These are phyloP conservation scores for Otus sunia DNA, from an alignment of 2,113 vertebrate genomes.

Conservation along the genomic window DNA sequence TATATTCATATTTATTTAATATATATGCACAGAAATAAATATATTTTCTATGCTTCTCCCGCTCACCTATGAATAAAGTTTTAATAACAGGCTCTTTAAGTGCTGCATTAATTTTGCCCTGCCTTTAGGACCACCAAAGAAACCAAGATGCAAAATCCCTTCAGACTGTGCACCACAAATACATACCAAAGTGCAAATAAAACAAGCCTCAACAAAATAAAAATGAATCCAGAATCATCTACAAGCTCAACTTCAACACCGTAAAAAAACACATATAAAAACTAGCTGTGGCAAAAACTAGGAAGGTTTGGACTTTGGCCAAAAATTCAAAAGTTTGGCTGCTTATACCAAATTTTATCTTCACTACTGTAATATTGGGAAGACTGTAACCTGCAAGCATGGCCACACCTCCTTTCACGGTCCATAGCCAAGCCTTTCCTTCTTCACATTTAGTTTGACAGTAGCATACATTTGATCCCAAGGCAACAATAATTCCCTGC, in stretches of 20 bases:
- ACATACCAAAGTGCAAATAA: not conserved
- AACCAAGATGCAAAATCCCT: conserved; percentile 34
- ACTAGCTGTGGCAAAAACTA: not conserved
- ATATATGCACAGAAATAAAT: conserved; percentile 2
- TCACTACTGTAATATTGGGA: not conserved
- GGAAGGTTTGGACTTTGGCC: not conserved
- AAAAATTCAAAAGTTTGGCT: not conserved
- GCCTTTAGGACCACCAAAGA: conserved; percentile 46
- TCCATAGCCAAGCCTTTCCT: not conserved
- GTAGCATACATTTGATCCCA: not conserved
- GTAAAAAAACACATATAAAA: not conserved
- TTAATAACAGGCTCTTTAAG: conserved; percentile 21
- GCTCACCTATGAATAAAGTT: conserved; percentile 7
- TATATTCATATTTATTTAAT: conserved; percentile 15
- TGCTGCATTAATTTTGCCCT: conserved; percentile 1
- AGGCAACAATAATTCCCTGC: not conserved
- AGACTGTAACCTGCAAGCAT: not conserved
- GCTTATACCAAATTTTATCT: not conserved
- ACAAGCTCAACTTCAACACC: not conserved
- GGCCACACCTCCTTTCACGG: not conserved
- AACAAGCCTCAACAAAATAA: conserved; percentile 50
- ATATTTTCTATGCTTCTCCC: not conserved
- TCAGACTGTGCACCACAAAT: not conserved
- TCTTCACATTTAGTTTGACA: not conserved
- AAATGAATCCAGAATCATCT: not conserved